A percentile compares a stretch with the other conserved stretches of the same genome.
These are phyloP conservation scores for Bombyx mandarina DNA, from an alignment of 1,140 invertebrate species.

Conservation along the genomic window DNA sequence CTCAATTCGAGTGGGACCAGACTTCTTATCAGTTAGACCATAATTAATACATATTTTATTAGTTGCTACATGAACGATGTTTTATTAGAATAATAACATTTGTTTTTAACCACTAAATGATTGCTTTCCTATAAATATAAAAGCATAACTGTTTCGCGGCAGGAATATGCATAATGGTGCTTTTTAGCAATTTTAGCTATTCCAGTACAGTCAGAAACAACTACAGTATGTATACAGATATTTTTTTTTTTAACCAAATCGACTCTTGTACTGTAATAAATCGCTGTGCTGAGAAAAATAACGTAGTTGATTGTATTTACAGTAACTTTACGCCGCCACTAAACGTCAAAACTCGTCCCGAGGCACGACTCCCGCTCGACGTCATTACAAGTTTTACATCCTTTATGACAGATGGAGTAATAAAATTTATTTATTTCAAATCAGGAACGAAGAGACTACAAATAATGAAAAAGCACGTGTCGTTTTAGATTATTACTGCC, in stretches of 20 bases:
- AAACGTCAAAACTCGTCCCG: slow-evolving; percentile 43
- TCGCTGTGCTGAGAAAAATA: slow-evolving; percentile 49
- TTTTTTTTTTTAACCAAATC: not conserved
- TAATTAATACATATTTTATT: too few species aligned
- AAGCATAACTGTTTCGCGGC: too few species aligned
- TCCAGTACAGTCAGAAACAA: too few species aligned
- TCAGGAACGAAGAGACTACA: slow-evolving; percentile 29
- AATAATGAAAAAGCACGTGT: slow-evolving; percentile 60
- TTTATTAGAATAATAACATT: too few species aligned
- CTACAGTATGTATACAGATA: too few species aligned
- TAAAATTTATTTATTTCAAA: slow-evolving; percentile 67
- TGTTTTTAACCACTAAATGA: slow-evolving; percentile 9
- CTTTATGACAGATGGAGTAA: slow-evolving; percentile 57
- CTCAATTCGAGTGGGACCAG: too few species aligned
- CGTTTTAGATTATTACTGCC: slow-evolving; percentile 27
- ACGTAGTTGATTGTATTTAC: slow-evolving; percentile 33
- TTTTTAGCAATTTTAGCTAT: too few species aligned
- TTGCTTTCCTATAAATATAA: not conserved
- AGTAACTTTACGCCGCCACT: slow-evolving; percentile 49
- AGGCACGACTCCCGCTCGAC: slow-evolving; percentile 36
- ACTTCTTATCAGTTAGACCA: too few species aligned
- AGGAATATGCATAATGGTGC: too few species aligned
- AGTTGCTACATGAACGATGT: too few species aligned
- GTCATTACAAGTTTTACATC: slow-evolving; percentile 53
- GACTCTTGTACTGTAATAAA: slow-evolving; percentile 22